Conservation (phyloP, 1,140 invertebrate species). For the Meteorus sp. region DNA sequence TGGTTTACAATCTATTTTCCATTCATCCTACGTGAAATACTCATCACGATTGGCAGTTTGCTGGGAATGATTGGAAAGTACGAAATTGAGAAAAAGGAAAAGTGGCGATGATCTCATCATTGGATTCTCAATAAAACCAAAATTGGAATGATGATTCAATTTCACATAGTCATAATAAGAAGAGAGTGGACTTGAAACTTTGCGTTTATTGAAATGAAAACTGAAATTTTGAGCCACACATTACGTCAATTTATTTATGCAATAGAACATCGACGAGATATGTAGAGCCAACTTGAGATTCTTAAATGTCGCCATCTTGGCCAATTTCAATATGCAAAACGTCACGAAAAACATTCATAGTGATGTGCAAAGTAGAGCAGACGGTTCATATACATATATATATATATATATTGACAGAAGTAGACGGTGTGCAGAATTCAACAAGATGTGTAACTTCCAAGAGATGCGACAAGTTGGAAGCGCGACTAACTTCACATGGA, state of each 20-base stretch:
- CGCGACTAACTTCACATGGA: background rate
- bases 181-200: no score
- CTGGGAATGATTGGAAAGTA: no score
- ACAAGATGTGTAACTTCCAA: background rate
- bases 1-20: no score
- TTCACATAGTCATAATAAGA: no score
- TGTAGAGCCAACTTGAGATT: no score
- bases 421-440: background rate
- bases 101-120: no score
- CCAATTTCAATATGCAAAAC: constrained; percentile 20
- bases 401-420: background rate
- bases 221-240: background rate
- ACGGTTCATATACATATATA: background rate
- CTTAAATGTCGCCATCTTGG: background rate
- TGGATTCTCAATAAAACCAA: no score
- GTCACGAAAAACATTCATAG: background rate
- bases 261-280: constrained; percentile 1
- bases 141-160: background rate
- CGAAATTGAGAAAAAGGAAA: no score
- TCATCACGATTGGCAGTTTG: no score
- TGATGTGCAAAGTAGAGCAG: background rate
- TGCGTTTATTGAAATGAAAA: no score
- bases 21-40: no score
- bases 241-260: constrained; percentile 7
- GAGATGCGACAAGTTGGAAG: background rate